Conservation (phyloP, 2,113 vertebrate species). For the Pollachius pollachius region DNA sequence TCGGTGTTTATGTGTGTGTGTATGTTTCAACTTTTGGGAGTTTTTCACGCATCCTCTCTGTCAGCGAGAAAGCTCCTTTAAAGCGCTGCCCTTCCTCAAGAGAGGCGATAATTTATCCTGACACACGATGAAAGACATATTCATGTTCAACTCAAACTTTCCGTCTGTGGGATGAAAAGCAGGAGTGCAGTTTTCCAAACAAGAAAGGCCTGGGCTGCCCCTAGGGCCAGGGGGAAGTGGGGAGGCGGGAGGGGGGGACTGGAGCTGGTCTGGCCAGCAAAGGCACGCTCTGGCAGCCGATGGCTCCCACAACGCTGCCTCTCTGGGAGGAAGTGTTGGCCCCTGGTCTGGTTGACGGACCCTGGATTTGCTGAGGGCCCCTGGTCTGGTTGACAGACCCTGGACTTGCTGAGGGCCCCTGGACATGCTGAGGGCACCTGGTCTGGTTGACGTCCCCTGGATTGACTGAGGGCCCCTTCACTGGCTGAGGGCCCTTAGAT, state of each 20-base stretch:
- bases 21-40: background rate
- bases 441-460: no score
- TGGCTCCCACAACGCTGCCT: no score
- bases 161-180: constrained; percentile 62
- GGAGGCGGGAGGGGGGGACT: constrained; percentile 38
- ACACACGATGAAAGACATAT: constrained; percentile 77
- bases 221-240: constrained; percentile 47
- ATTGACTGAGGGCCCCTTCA: no score
- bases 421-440: no score
- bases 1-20: no score
- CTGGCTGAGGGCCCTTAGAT: no score
- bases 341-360: no score
- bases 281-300: background rate
- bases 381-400: no score
- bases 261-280: constrained; percentile 18
- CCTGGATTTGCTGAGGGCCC: no score
- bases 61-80: constrained; percentile 36
- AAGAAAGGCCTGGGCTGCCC: constrained; percentile 37
- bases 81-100: constrained; percentile 54
- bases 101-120: constrained; percentile 66
- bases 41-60: constrained; percentile 52
- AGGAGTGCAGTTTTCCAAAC: constrained; percentile 72
- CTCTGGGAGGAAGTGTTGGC: no score
- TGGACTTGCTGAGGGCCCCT: no score
- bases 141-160: constrained; percentile 72